Evolutionary conservation across 2,888 invertebrate genomes (phyloP).

Genomic region (Brachyopa scutellaris): DNA sequence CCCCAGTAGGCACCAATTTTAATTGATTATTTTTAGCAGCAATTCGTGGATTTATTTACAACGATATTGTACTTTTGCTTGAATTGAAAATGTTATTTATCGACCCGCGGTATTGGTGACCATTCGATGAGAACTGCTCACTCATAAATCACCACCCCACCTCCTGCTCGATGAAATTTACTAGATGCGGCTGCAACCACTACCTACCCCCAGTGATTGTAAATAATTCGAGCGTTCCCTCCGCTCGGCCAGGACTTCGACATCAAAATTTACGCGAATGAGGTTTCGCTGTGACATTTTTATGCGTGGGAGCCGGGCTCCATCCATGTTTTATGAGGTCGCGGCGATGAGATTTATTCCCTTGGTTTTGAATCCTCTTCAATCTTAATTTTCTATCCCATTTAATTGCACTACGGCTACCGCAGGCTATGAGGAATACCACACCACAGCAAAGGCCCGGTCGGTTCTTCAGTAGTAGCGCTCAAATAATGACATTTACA

Average conservation of each 20-base stretch:
- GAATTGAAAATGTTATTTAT: constrained; percentile 69
- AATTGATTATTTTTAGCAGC: constrained; percentile 71
- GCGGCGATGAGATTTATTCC: constrained; percentile 66
- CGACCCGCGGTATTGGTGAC: constrained; percentile 71
- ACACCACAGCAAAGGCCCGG: background rate
- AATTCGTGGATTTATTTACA: constrained; percentile 70
- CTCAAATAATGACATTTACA: constrained; percentile 71
- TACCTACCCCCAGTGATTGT: constrained; percentile 43
- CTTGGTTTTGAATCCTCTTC: constrained; percentile 69
- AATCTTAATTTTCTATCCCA: constrained; percentile 71
- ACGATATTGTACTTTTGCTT: constrained; percentile 52
- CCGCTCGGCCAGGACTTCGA: constrained; percentile 37
- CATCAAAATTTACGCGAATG: constrained; percentile 70
- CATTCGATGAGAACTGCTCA: constrained; percentile 71
- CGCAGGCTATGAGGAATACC: constrained; percentile 28
- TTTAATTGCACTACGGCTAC: constrained; percentile 54
- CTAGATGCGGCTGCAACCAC: constrained; percentile 71
- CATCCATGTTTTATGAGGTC: constrained; percentile 64
- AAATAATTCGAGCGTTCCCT: constrained; percentile 54
- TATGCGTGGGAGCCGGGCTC: constrained; percentile 66
- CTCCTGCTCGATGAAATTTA: constrained; percentile 52
- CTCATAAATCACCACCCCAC: constrained; percentile 58
- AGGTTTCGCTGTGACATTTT: constrained; percentile 70
- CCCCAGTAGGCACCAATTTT: constrained; percentile 22
- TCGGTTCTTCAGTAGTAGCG: constrained; percentile 33